phyloP scores from a whole-genome alignment of 2,113 vertebrate species.

The Siniperca chuatsi region DNA sequence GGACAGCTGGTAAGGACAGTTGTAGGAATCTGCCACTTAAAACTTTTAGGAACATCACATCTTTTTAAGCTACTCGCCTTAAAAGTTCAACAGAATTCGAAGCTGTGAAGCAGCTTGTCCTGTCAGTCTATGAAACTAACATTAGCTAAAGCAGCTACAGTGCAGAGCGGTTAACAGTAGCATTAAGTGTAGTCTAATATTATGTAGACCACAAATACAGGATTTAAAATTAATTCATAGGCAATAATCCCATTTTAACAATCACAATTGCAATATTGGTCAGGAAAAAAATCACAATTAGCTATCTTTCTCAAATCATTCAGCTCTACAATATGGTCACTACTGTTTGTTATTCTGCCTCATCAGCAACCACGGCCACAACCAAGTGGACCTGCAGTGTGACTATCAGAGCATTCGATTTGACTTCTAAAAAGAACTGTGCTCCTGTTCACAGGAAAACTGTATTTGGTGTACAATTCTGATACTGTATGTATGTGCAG shows the following conservation, averaged over 20 bases:
- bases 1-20: neutral
- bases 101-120: neutral
- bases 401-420: neutral
- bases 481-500: conserved; percentile 2
- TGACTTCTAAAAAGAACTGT: neutral
- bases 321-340: neutral
- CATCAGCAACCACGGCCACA: conserved; percentile 2
- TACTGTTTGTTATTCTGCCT: neutral
- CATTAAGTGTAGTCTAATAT: neutral
- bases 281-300: neutral
- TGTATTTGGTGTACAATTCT: neutral
- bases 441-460: conserved; percentile 17
- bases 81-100: neutral
- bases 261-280: neutral
- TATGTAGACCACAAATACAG: neutral
- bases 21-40: neutral
- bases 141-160: neutral
- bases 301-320: neutral
- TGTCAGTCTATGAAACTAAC: neutral
- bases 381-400: neutral
- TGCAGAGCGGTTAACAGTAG: neutral
- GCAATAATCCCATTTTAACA: neutral
- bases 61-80: neutral
- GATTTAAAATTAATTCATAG: neutral
- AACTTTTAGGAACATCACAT: neutral